These are phyloP conservation scores for Coenonympha arcania DNA, from an alignment of 2,888 invertebrate genomes.

Conservation along the genomic window DNA sequence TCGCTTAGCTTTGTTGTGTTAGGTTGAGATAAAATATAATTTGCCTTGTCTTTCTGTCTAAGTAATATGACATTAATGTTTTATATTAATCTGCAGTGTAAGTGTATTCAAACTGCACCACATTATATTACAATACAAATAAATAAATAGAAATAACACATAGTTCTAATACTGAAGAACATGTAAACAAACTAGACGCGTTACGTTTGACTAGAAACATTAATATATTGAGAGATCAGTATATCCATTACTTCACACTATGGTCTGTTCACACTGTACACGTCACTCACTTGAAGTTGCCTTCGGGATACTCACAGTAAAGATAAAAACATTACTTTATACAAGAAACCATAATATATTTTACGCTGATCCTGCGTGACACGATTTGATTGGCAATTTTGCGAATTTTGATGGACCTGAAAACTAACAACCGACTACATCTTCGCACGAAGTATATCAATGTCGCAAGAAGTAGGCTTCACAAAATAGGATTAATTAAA, in stretches of 20 bases:
- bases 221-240: conserved; percentile 57
- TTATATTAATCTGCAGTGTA: too few relatives aligned
- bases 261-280: conserved; percentile 25
- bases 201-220: conserved; percentile 67
- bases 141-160: conserved; percentile 36
- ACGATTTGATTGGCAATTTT: too few relatives aligned
- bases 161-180: conserved; percentile 38
- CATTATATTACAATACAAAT: conserved; percentile 32
- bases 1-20: too few relatives aligned
- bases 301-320: conserved; percentile 10
- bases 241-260: conserved; percentile 26
- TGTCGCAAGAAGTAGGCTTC: too few relatives aligned
- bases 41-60: too few relatives aligned
- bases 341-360: neutral
- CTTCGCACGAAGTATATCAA: too few relatives aligned
- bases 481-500: too few relatives aligned
- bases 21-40: too few relatives aligned
- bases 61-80: too few relatives aligned
- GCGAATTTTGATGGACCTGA: too few relatives aligned
- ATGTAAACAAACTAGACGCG: conserved; percentile 51
- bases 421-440: too few relatives aligned
- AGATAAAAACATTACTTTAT: neutral
- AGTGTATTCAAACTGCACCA: neutral
- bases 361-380: too few relatives aligned
- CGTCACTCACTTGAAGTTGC: conserved; percentile 28